Conservation (phyloP, 1,140 invertebrate genomes). For the Macrobrachium nipponense region DNA sequence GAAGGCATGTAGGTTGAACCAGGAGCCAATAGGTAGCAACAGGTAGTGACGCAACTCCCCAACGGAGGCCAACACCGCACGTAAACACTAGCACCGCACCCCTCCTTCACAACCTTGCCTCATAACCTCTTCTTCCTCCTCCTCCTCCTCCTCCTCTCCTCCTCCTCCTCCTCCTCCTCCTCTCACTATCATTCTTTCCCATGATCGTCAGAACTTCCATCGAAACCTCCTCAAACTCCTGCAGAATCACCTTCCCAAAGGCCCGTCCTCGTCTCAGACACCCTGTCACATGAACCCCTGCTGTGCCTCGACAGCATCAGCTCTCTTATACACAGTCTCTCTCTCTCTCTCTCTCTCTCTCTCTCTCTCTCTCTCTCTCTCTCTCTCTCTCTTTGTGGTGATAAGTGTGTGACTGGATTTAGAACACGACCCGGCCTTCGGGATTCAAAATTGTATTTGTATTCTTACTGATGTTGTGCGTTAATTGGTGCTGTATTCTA, state of each 20-base stretch:
- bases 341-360: background rate
- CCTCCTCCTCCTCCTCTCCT: background rate
- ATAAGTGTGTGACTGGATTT: too few relatives aligned
- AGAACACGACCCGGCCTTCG: too few relatives aligned
- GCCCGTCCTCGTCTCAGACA: too few relatives aligned
- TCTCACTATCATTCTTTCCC: background rate
- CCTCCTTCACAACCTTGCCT: background rate
- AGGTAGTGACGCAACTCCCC: constrained; percentile 28
- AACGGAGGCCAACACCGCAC: background rate
- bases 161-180: background rate
- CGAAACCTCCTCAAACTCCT: too few relatives aligned
- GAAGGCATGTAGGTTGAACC: constrained; percentile 41
- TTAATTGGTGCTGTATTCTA: too few relatives aligned
- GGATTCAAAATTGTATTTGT: too few relatives aligned
- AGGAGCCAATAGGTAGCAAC: constrained; percentile 38
- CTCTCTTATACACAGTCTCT: background rate
- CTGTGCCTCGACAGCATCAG: too few relatives aligned
- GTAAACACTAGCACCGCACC: constrained; percentile 11
- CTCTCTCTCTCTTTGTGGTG: background rate
- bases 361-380: background rate
- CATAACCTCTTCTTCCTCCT: background rate
- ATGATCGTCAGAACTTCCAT: background rate
- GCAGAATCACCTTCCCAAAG: too few relatives aligned
- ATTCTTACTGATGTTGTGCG: too few relatives aligned
- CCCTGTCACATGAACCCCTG: too few relatives aligned